A percentile compares a stretch with the other conserved stretches of the same genome.
These are phyloP conservation scores for Drosophila neoperkinsi DNA, from an alignment of 2,888 invertebrate genomes.

Conservation along the genomic window DNA sequence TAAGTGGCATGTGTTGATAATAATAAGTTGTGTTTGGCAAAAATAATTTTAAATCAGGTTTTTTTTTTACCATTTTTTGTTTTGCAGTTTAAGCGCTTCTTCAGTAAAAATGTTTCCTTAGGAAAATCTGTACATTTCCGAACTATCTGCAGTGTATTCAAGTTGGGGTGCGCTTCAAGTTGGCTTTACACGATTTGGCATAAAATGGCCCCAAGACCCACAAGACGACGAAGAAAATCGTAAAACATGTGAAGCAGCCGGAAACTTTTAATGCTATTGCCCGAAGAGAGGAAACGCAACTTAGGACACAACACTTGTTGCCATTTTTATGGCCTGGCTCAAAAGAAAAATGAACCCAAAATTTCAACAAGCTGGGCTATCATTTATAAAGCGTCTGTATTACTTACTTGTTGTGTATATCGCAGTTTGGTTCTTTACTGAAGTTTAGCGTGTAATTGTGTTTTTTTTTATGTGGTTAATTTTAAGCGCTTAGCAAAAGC, in stretches of 20 bases:
- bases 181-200: slow-evolving; percentile 18
- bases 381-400: slow-evolving; percentile 28
- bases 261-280: slow-evolving; percentile 55
- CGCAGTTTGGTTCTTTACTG: slow-evolving; percentile 14
- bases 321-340: slow-evolving; percentile 47
- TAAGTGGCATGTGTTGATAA: background rate
- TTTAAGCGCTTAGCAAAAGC: slow-evolving; percentile 37
- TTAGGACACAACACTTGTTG: slow-evolving; percentile 56
- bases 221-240: slow-evolving; percentile 28
- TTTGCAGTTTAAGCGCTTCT: background rate
- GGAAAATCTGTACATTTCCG: background rate
- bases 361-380: slow-evolving; percentile 18
- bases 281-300: slow-evolving; percentile 41
- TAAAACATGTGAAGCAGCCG: slow-evolving; percentile 50
- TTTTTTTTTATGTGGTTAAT: slow-evolving; percentile 31
- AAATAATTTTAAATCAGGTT: background rate
- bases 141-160: slow-evolving; percentile 22
- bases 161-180: background rate
- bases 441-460: slow-evolving; percentile 20
- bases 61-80: background rate
- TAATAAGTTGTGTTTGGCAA: background rate
- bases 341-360: slow-evolving; percentile 9
- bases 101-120: background rate
- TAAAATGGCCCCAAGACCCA: slow-evolving; percentile 27
- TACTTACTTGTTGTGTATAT: background rate